A percentile compares a stretch with the other conserved stretches of the same genome.
These are phyloP conservation scores for Oscheius sp. DNA, from an alignment of 2,888 invertebrate genomes.

Conservation along the genomic window DNA sequence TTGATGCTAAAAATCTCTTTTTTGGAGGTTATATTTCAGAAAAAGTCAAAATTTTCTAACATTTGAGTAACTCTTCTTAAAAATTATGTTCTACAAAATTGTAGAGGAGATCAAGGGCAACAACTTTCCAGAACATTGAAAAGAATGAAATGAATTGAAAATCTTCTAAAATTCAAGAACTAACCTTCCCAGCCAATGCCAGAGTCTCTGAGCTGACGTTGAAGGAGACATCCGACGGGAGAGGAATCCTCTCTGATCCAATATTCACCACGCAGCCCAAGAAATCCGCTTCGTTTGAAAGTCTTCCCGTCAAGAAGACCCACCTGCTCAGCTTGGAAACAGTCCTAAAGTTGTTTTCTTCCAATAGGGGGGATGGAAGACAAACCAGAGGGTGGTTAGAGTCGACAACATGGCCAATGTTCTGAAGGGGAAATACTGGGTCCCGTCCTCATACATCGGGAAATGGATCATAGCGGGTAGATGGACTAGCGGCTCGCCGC, in stretches of 20 bases:
- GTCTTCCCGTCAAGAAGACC: slow-evolving; percentile 58
- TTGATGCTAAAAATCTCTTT: too few relatives aligned
- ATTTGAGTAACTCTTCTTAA: too few relatives aligned
- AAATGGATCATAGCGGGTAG: slow-evolving; percentile 85
- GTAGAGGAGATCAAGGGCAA: too few relatives aligned
- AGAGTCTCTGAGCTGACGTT: slow-evolving; percentile 59
- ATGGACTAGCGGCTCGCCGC: slow-evolving; percentile 86
- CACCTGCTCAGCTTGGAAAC: slow-evolving; percentile 51
- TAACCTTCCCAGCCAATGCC: slow-evolving; percentile 40
- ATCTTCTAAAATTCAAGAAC: too few relatives aligned
- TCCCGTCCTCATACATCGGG: slow-evolving; percentile 78
- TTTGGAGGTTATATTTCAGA: too few relatives aligned
- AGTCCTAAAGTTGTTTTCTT: slow-evolving; percentile 33
- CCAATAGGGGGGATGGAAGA: slow-evolving; percentile 70
- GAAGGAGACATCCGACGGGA: slow-evolving; percentile 67
- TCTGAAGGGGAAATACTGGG: slow-evolving; percentile 91
- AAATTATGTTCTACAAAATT: too few relatives aligned
- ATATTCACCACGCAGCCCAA: slow-evolving; percentile 68
- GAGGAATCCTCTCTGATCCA: slow-evolving; percentile 61
- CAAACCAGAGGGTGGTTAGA: slow-evolving; percentile 81
- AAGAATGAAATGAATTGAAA: too few relatives aligned
- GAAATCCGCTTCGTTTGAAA: slow-evolving; percentile 64
- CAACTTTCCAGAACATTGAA: too few relatives aligned
- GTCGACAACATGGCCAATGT: slow-evolving; percentile 92
- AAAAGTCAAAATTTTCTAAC: too few relatives aligned